Evolutionary conservation across 1,140 invertebrate genomes (phyloP).

Genomic region (Geopemphigus sp.): DNA sequence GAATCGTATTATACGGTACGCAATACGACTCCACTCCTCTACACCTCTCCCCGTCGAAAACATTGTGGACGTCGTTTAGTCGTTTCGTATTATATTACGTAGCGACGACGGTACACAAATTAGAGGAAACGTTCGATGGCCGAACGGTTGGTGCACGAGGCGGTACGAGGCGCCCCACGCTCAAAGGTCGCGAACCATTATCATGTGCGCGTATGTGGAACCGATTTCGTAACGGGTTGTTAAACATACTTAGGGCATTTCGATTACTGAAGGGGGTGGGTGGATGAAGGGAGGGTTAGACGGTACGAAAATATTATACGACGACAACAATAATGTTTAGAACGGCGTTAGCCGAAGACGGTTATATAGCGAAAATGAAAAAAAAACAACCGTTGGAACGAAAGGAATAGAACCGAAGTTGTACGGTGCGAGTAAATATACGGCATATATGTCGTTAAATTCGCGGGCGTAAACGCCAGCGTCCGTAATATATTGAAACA

Average conservation of each 20-base stretch:
- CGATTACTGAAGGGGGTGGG: not conserved
- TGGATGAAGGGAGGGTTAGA: no score
- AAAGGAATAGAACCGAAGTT: no score
- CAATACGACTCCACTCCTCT: no score
- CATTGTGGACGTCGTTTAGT: not conserved
- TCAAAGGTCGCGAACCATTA: not conserved
- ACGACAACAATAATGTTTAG: not conserved
- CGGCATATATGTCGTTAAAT: no score
- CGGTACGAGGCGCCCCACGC: not conserved
- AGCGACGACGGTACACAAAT: constrained; percentile 1
- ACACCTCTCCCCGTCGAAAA: no score
- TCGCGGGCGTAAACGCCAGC: no score
- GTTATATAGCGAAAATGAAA: no score
- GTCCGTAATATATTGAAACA: no score
- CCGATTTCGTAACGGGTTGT: not conserved
- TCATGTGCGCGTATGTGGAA: not conserved
- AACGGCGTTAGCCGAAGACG: no score
- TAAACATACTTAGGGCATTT: not conserved
- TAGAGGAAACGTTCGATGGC: not conserved
- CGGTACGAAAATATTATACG: not conserved
- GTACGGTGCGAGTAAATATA: no score
- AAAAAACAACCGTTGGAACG: no score
- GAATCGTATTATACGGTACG: no score
- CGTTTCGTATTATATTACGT: not conserved
- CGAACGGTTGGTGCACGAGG: constrained; percentile 4